Conservation (phyloP, 2,797 vertebrate species). For the Pipistrellus pygmaeus region DNA sequence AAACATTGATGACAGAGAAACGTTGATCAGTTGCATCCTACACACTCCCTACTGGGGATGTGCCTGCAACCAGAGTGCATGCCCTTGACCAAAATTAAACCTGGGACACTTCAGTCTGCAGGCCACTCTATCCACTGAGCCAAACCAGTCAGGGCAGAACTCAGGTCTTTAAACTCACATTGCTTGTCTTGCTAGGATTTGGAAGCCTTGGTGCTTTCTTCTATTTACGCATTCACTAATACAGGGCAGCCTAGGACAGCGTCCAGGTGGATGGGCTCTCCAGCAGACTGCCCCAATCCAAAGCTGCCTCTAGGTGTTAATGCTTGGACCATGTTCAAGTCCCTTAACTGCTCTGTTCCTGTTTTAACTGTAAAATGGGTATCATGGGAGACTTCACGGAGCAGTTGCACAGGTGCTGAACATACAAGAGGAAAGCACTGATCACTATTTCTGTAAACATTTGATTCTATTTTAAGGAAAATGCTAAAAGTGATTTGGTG, state of each 20-base stretch:
- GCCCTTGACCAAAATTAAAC: no score
- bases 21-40: no score
- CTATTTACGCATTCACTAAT: neutral
- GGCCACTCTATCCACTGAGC: no score
- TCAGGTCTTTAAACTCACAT: neutral
- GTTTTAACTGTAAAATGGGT: neutral
- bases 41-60: no score
- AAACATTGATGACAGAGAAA: no score
- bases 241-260: accelerated
- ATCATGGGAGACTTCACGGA: neutral
- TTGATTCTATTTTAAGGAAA: neutral
- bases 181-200: neutral
- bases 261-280: neutral
- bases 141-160: neutral
- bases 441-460: neutral
- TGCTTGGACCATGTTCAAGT: accelerated
- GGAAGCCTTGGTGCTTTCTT: neutral
- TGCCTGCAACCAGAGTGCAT: no score
- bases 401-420: neutral
- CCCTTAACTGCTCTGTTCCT: neutral
- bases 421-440: neutral
- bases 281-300: neutral
- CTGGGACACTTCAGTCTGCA: no score
- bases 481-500: neutral
- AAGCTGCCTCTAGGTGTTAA: accelerated